phyloP scores from a whole-genome alignment of 1,140 invertebrate genomes.

The Batillaria attramentaria region DNA sequence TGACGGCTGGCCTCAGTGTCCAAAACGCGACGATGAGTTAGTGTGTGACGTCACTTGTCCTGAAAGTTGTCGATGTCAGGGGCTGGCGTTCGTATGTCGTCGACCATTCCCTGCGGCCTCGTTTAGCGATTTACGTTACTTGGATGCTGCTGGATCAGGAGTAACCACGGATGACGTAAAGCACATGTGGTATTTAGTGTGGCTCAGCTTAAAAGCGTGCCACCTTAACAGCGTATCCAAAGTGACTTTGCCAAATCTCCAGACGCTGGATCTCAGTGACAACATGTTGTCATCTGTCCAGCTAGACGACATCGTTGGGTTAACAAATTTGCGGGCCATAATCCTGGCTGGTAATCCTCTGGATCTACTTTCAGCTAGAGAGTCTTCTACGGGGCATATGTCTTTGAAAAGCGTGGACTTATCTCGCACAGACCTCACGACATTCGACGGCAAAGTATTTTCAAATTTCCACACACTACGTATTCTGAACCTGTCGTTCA shows the following conservation, averaged over 20 bases:
- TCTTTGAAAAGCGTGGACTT: background rate
- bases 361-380: slow-evolving; percentile 22
- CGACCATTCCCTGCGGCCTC: background rate
- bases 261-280: slow-evolving; percentile 21
- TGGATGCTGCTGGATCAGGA: background rate
- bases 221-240: background rate
- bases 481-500: background rate
- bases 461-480: background rate
- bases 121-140: slow-evolving; percentile 13
- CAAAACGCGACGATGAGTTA: slow-evolving; percentile 30
- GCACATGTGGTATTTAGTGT: background rate
- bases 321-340: slow-evolving; percentile 9
- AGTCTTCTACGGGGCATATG: background rate
- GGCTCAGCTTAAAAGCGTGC: background rate
- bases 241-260: background rate
- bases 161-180: slow-evolving; percentile 10
- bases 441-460: background rate
- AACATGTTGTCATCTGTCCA: slow-evolving; percentile 1
- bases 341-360: slow-evolving; percentile 32
- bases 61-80: slow-evolving; percentile 18
- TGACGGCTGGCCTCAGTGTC: slow-evolving; percentile 22
- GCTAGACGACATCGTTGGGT: background rate
- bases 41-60: slow-evolving; percentile 34
- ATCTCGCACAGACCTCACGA: background rate
- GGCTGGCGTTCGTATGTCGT: slow-evolving; percentile 13